Percentiles rank a stretch among this genome's conserved stretches.
Evolutionary conservation across 2,888 invertebrate species (phyloP).

Genomic region (Watsonalla cultraria): DNA sequence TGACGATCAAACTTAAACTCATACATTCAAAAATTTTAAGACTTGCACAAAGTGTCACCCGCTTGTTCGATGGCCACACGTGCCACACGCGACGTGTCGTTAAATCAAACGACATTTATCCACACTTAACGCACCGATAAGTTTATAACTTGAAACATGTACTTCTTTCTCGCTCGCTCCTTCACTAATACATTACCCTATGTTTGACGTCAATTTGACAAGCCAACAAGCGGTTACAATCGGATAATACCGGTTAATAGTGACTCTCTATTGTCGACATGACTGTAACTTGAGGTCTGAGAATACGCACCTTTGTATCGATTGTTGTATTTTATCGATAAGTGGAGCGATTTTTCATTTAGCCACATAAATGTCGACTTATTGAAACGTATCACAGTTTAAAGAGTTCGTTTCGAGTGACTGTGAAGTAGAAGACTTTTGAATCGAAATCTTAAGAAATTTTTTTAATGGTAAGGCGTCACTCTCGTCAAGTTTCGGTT

Average conservation of each 20-base stretch:
- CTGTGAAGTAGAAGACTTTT: no score
- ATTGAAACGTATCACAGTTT: neutral
- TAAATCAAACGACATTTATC: constrained; percentile 62
- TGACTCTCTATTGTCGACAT: neutral
- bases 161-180: constrained; percentile 16
- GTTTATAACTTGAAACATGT: constrained; percentile 20
- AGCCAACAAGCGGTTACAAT: constrained; percentile 25
- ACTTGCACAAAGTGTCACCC: neutral
- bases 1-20: no score
- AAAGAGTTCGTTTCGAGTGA: neutral
- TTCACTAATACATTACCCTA: constrained; percentile 22
- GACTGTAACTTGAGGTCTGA: neutral
- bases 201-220: constrained; percentile 22
- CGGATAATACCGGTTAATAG: constrained; percentile 7
- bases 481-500: no score
- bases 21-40: no score
- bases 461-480: no score
- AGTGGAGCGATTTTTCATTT: neutral
- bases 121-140: constrained; percentile 26
- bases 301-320: neutral
- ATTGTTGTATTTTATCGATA: neutral
- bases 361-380: neutral
- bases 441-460: no score
- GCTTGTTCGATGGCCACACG: constrained; percentile 21
- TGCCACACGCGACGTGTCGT: constrained; percentile 57